These are phyloP conservation scores for Diaperis boleti DNA, from an alignment of 2,888 invertebrate genomes.

Conservation along the genomic window DNA sequence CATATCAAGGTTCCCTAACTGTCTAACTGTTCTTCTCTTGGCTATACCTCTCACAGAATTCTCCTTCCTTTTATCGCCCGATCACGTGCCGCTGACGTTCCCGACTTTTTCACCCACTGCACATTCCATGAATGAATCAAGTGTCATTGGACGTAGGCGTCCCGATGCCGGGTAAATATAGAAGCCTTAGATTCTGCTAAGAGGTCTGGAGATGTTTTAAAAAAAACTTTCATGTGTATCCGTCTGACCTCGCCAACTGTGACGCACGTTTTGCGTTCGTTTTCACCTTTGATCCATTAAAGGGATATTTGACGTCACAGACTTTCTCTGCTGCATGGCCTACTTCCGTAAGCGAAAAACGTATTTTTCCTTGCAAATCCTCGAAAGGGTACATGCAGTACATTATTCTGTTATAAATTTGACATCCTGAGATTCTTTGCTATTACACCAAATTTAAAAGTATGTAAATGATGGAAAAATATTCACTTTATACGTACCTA, in stretches of 20 bases:
- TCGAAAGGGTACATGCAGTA: too few species aligned
- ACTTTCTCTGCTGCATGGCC: constrained; percentile 23
- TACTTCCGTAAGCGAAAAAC: constrained; percentile 18
- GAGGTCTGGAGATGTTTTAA: neutral
- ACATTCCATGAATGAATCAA: constrained; percentile 41
- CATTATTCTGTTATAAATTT: too few species aligned
- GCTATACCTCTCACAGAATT: constrained; percentile 15
- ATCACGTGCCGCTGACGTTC: constrained; percentile 12
- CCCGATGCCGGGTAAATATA: constrained; percentile 44
- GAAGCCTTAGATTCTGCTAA: constrained; percentile 8
- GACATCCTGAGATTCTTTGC: neutral
- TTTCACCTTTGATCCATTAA: constrained; percentile 31
- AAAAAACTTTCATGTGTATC: neutral
- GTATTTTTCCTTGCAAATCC: constrained; percentile 1
- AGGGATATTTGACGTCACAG: constrained; percentile 28
- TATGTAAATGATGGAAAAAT: too few species aligned
- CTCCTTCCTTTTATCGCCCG: neutral
- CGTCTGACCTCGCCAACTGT: constrained; percentile 30
- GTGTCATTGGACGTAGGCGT: constrained; percentile 45
- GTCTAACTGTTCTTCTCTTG: constrained; percentile 27
- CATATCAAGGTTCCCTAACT: constrained; percentile 35
- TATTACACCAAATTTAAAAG: too few species aligned
- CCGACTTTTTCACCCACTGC: constrained; percentile 1
- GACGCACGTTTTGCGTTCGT: constrained; percentile 25
- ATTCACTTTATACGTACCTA: too few species aligned